phyloP scores from a whole-genome alignment of 1,140 invertebrate genomes.

The Neodiprion lecontei region DNA sequence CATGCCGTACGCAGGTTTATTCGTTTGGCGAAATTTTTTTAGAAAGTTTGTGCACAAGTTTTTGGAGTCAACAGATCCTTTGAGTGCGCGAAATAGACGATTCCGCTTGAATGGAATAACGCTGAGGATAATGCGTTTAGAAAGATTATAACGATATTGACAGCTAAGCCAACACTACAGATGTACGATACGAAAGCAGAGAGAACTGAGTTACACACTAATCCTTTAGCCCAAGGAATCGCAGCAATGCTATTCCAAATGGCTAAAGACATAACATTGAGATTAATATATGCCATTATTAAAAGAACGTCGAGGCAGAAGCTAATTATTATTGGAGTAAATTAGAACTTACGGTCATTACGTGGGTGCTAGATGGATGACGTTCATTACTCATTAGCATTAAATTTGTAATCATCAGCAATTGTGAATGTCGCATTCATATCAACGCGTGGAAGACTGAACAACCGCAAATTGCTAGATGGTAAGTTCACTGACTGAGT shows the following conservation, averaged over 20 bases:
- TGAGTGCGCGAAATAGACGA: conserved; percentile 30
- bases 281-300: conserved; percentile 32
- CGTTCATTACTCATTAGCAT: conserved; percentile 27
- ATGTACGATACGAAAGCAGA: conserved; percentile 43
- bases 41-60: conserved; percentile 37
- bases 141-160: conserved; percentile 28
- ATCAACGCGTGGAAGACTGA: neutral
- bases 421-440: conserved; percentile 25
- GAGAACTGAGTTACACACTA: conserved; percentile 42
- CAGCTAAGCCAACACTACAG: conserved; percentile 39
- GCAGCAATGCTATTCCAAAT: conserved; percentile 40
- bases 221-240: conserved; percentile 36
- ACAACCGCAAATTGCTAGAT: conserved; percentile 22
- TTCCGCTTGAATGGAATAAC: conserved; percentile 31
- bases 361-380: conserved; percentile 26
- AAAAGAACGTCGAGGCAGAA: conserved; percentile 32
- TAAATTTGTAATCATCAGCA: conserved; percentile 28
- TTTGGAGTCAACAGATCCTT: conserved; percentile 29
- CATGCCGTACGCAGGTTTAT: conserved; percentile 48
- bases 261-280: conserved; percentile 1
- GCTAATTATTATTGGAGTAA: conserved; percentile 37
- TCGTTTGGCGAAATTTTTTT: conserved; percentile 38
- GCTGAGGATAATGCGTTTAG: conserved; percentile 33
- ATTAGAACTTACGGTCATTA: conserved; percentile 37
- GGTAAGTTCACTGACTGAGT: conserved; percentile 21